A percentile compares a stretch with the other conserved stretches of the same genome.
phyloP scores from a whole-genome alignment of 1,140 invertebrate species.

The Bombus huntii region DNA sequence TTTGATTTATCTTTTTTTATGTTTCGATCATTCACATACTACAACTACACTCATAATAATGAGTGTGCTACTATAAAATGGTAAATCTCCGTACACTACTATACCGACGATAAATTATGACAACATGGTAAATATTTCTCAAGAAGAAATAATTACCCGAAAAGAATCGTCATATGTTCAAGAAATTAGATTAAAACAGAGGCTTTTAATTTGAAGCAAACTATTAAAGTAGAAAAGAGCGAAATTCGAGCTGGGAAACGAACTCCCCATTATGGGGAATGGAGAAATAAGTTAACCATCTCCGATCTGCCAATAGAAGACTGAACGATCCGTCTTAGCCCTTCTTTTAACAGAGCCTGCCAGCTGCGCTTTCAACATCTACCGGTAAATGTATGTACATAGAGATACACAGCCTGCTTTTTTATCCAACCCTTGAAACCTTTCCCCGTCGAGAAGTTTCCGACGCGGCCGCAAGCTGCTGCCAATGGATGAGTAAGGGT shows the following conservation, averaged over 20 bases:
- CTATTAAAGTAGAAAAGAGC: not conserved
- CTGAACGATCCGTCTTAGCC: slow-evolving; percentile 56
- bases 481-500: slow-evolving; percentile 30
- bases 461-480: slow-evolving; percentile 50
- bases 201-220: not conserved
- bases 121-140: not conserved
- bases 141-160: not conserved
- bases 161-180: not conserved
- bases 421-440: slow-evolving; percentile 5
- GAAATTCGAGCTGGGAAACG: not conserved
- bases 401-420: slow-evolving; percentile 51
- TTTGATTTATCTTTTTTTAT: no score
- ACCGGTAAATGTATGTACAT: slow-evolving; percentile 49
- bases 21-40: no score
- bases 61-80: no score
- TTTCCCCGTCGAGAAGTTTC: slow-evolving; percentile 24
- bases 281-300: slow-evolving; percentile 62
- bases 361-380: slow-evolving; percentile 53
- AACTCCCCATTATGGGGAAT: slow-evolving; percentile 41
- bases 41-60: no score
- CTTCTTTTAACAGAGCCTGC: slow-evolving; percentile 26
- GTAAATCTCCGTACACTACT: no score
- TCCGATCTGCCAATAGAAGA: slow-evolving; percentile 44
- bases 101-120: no score
- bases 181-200: not conserved